These are phyloP conservation scores for Biston betularia DNA, from an alignment of 2,888 invertebrate species.

Conservation along the genomic window DNA sequence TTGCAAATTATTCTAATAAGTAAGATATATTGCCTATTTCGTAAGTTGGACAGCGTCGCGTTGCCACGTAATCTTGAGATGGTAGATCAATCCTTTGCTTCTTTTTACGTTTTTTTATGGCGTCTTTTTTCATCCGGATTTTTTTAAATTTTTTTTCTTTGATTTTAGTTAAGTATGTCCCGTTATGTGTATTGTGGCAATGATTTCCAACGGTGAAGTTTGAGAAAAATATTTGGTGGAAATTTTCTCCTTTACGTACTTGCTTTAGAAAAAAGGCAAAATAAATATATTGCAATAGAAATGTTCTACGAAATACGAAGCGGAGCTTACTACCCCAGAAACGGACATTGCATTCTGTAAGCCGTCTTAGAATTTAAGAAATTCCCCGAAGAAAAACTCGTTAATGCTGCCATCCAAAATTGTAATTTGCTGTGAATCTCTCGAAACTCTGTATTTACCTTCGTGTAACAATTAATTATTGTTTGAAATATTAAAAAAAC, in stretches of 20 bases:
- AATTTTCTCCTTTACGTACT: too few species aligned
- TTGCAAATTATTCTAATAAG: conserved; percentile 25
- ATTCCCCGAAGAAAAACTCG: conserved; percentile 37
- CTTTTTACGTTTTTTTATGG: too few species aligned
- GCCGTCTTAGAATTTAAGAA: conserved; percentile 30
- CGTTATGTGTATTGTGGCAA: too few species aligned
- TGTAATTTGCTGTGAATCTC: conserved; percentile 40
- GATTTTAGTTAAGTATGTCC: too few species aligned
- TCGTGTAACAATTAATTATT: too few species aligned
- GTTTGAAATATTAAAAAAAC: too few species aligned
- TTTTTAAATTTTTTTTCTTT: too few species aligned
- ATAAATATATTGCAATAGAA: conserved; percentile 1
- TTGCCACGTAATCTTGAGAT: not conserved
- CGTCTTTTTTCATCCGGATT: too few species aligned
- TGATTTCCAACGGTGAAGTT: too few species aligned
- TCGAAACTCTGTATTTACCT: not conserved
- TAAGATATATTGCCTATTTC: conserved; percentile 19
- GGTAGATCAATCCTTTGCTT: not conserved
- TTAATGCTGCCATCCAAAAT: conserved; percentile 46
- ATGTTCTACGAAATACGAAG: conserved; percentile 4
- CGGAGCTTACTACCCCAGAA: conserved; percentile 10
- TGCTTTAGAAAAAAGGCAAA: not conserved
- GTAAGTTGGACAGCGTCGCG: conserved; percentile 3
- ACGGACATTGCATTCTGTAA: conserved; percentile 38
- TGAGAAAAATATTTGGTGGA: too few species aligned